A percentile compares a stretch with the other conserved stretches of the same genome.
These are phyloP conservation scores for Luscinia luscinia DNA, from an alignment of 2,797 vertebrate species.

Conservation along the genomic window DNA sequence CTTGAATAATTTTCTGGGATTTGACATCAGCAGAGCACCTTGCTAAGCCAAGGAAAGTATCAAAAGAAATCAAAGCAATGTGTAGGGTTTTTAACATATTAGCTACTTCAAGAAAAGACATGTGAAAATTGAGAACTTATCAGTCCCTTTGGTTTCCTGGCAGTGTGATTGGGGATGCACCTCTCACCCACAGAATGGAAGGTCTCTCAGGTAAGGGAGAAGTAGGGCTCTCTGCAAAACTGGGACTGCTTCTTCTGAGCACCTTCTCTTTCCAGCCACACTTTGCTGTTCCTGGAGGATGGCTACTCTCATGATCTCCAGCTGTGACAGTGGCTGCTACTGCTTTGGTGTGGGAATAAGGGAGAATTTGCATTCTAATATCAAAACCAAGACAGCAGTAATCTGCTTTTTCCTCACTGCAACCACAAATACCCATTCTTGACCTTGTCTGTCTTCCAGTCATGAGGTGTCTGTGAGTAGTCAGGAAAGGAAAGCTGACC, in stretches of 20 bases:
- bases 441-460: neutral
- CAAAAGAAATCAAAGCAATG: neutral
- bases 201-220: neutral
- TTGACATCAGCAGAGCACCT: neutral
- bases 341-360: neutral
- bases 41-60: neutral
- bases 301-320: neutral
- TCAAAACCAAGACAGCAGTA: neutral
- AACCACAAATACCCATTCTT: neutral
- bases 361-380: neutral
- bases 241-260: neutral
- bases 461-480: neutral
- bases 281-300: neutral
- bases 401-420: neutral
- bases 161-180: rapidly evolving
- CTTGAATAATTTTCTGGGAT: neutral
- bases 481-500: neutral
- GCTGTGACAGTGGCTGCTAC: neutral
- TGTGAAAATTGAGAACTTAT: neutral
- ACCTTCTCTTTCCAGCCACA: neutral
- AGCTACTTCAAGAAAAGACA: neutral
- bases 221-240: neutral
- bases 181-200: neutral
- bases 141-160: neutral
- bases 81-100: neutral